Evolutionary conservation across 2,888 invertebrate species (phyloP), one percentile per base, ranked within the genome.

Genomic region (Poecilobothrus nobilitatus): DNA sequence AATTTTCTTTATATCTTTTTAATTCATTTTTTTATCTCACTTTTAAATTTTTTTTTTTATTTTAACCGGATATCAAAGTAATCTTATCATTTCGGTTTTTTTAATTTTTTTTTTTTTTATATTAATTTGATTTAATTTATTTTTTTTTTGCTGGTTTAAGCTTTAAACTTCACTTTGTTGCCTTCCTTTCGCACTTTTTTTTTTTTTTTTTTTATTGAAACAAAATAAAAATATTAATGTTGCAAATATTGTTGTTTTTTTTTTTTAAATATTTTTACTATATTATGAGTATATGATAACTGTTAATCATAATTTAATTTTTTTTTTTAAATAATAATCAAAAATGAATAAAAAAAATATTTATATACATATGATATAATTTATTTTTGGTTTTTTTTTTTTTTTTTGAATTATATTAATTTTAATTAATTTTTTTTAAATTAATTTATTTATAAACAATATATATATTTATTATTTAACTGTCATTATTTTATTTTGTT

Each of bases 1-100:
- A 41, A 12, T 41, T 37, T 41, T 41, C 15, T 41, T 41, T 41
- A 9, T 41, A 27, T 27, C 27, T 27, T 27, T 41, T 12, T 41
- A 41, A 41, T 41, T 41, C 41, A 12, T 41, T 41, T 41, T 12
- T 53, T 53, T 53, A 53, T 53, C n/a, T 53, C 18, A 18, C n/a
- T 53, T 53, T 53, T n/a, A n/a, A n/a, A n/a, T n/a, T 53, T 53
- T 53, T 53, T 53, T 41, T 41, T 53, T 53, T 53, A 53, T 18
- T 53, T 53, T 53, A 53, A 53, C 53, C 53, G 53, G 53, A 53
- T 53, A 53, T 53, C 53, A 53, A 53, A 53, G 53, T 53, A 53
- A 53, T 53, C 53, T 53, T 53, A 53, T 53, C 53, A 53, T 18
- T 53, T 53, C 27, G 27, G 27, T 27, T 53, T 53, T 53, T 53